Base-by-base conservation (phyloP, 2,888 invertebrate species). In the Meganola albula region DNA sequence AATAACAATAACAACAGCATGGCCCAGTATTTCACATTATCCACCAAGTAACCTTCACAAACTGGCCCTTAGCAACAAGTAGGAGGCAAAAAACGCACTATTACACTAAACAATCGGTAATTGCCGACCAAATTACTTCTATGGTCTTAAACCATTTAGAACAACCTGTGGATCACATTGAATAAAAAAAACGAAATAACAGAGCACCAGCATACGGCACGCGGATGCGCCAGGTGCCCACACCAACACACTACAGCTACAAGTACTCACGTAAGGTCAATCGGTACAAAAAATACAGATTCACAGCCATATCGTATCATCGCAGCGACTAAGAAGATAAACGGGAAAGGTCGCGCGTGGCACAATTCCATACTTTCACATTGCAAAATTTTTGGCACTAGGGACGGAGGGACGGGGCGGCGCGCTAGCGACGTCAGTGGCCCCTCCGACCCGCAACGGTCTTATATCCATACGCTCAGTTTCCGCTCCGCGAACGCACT, bases 321-420 rank as follows among this genome's bases (percentile, higher is more conserved):
- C 54, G 57, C 58, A 55, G 50, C 57, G 56, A 56, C 53, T 51
- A 40, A 61, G 63, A 68, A 72, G 74, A 75, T 68, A 64, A 50
- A 65, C 66, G 63, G 74, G 74, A 77, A 73, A 82, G 76, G 78
- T 76, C 79, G 73, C 74, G 82, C 79, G 82, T 83, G 80, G 80
- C 84, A 82, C 80, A 74, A 77, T 80, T 82, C 73, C 66, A 74
- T 75, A 83, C 83, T 85, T 84, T 85, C 84, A 83, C 82, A 80
- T 85, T 85, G 83, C 84, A 83, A 85, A 85, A 84, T 79, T 76
- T 84, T 85, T 85, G 84, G 84, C 84, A 72, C 72, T 77, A 67
- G 68, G 74, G 74, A 77, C 75, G 68, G 76, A 74, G 71, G 74
- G 72, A 72, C 74, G 77, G 67, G 73, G 74, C 74, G 73, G 74